Evolutionary conservation across 2,888 invertebrate genomes (phyloP), one percentile per base, ranked within the genome.

Genomic region (Dryobotodes eremita): DNA sequence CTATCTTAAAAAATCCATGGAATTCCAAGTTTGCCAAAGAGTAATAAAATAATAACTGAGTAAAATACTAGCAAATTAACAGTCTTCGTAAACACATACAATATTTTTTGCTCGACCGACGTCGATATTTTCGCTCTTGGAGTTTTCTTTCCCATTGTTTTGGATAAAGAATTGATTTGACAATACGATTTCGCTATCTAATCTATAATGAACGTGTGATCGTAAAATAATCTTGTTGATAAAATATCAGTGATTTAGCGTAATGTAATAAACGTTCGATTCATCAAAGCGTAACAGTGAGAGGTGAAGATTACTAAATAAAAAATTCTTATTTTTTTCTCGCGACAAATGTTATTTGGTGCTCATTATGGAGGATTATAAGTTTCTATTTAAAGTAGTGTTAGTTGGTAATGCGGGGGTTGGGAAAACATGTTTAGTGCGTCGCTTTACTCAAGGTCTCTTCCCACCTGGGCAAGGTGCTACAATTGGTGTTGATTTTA

Each of bases 401-500:
- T 97, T 99, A 86, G 99, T 99, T 88, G 99, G 99, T 73, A 99
- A 99, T 97, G 99, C 99, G 87, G 99, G 99, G 77, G 99, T 99
- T 86, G 99, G 99, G 42, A 99, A 99, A 96, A 99, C 99, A 74
- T 99, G 99, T 96, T 97, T 99, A 77, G 99, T 99, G 79, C 97
- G 99, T 86, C 97, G 99, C 91, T 99, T 99, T 95, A 99, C 99
- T 62, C 99, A 99, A 97, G 99, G 99, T 4, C 97, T 99, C 71
- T 99, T 99, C 96, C 99, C 99, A 73, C 99, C 99, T 55, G 99
- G 99, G 23, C 99, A 99, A 97, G 99, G 99, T 89, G 99, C 99
- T 77, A 99, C 99, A 6, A 99, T 99, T 91, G 99, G 99, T 78
- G 99, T 99, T 48, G 99, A 99, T 97, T 99, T 99, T 95, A 99